Base-by-base conservation (phyloP, 2,888 invertebrate genomes). In the Pachydiplax longipennis region DNA sequence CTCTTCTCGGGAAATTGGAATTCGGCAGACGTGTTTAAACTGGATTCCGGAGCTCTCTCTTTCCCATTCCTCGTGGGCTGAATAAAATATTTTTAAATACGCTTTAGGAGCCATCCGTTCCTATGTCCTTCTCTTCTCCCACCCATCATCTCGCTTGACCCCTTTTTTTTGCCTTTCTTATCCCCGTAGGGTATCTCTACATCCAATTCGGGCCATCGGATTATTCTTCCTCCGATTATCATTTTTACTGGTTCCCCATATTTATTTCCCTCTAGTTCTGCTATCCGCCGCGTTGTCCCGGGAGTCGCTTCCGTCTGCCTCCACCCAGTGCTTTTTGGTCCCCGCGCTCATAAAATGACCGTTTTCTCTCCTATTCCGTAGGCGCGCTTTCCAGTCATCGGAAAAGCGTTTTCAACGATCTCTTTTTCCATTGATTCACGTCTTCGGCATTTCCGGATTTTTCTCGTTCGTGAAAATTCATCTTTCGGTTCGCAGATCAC, bases 1-100 rank as follows among this genome's bases (percentile, higher is more conserved):
- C 81, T n/a, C 81, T n/a, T 48, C 48, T 81, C 81, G 44, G 73
- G 73, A 73, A 73, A 73, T 73, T 73, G 73, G 73, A 73, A 73
- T 73, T 73, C 31, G 73, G 73, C 73, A 73, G 73, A 73, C 73
- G 73, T 73, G 73, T 73, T 73, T 73, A 73, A 73, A 44, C 48
- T 81, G 40, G 40, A 81, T 48, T 81, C 48, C 81, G 25, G 18
- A n/a, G 40, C 81, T n/a, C 48, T 8, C 8, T 31, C 37, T 81
- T 12, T 40, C 12, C 81, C 25, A 44, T 40, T 81, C 48, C 82
- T 37, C 40, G 82, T 37, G 25, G 82, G 48, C 82, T 18, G 40
- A 37, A 40, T 48, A 82, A 82, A 82, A 40, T 87, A 31, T 48
- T n/a, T n/a, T 53, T n/a, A 25, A 87, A 53, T 44, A 22, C 35